Conservation (phyloP, 1,140 invertebrate genomes). For the Panagrolaimus sp. region DNA sequence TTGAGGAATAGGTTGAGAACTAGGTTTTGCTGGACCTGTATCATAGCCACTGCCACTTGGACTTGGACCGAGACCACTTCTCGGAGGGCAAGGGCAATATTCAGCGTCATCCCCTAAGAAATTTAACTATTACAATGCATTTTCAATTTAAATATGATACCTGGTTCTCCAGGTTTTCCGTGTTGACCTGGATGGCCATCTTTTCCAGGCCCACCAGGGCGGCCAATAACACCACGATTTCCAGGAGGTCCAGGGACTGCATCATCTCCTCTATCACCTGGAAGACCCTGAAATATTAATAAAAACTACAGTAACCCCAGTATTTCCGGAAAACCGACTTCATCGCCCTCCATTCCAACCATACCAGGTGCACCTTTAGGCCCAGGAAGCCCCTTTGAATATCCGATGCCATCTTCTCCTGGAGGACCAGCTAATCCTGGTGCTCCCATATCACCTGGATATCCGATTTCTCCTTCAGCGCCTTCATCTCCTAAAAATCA, state of each 20-base stretch:
- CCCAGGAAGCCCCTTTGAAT: constrained; percentile 31
- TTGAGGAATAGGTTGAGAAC: too few relatives aligned
- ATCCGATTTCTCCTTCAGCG: constrained; percentile 19
- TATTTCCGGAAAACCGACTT: too few relatives aligned
- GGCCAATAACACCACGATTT: constrained; percentile 26
- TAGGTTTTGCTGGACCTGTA: too few relatives aligned
- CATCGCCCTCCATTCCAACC: constrained; percentile 30
- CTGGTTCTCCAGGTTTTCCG: constrained; percentile 18
- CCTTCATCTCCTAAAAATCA: constrained; percentile 25
- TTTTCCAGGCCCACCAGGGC: constrained; percentile 29
- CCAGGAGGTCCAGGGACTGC: constrained; percentile 28
- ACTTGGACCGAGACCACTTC: not conserved
- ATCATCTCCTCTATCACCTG: constrained; percentile 38
- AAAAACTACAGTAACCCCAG: too few relatives aligned
- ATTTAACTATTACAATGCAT: too few relatives aligned
- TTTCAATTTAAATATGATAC: too few relatives aligned
- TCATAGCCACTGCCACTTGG: too few relatives aligned
- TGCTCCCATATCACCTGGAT: constrained; percentile 25
- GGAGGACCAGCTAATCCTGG: constrained; percentile 19
- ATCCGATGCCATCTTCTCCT: constrained; percentile 26
- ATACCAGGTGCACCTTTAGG: constrained; percentile 35
- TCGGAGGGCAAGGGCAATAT: constrained; percentile 32
- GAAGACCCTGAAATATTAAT: too few relatives aligned
- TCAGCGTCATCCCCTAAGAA: constrained; percentile 26
- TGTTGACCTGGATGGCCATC: constrained; percentile 21